Conservation (phyloP, 2,797 vertebrate genomes). For the Cirrhinus molitorella region DNA sequence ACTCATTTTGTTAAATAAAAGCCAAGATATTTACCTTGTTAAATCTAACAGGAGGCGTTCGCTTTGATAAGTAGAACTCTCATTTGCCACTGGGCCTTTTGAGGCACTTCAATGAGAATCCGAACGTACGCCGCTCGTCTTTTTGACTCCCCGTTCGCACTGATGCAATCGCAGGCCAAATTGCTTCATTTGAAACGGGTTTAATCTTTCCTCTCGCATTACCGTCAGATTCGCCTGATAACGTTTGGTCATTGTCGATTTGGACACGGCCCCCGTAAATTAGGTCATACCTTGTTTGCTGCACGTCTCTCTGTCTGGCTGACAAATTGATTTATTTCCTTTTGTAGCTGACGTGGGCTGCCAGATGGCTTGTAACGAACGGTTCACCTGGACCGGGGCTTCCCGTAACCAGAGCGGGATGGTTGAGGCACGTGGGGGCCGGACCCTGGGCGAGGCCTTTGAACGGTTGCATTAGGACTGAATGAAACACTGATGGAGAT, state of each 20-base stretch:
- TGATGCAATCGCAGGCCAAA: slow-evolving; percentile 27
- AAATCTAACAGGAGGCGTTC: slow-evolving; percentile 23
- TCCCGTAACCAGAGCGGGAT: slow-evolving; percentile 9
- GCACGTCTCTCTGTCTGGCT: slow-evolving; percentile 49
- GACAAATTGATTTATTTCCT: slow-evolving; percentile 58
- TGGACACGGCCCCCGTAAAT: slow-evolving; percentile 48
- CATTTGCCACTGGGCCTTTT: not conserved
- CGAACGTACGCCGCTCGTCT: not conserved
- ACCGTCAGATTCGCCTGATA: slow-evolving; percentile 49
- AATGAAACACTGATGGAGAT: slow-evolving; percentile 39
- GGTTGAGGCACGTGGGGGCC: slow-evolving; percentile 3
- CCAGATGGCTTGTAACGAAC: slow-evolving; percentile 44
- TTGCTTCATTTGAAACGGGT: slow-evolving; percentile 44
- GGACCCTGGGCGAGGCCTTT: slow-evolving; percentile 13
- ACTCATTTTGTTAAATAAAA: slow-evolving; percentile 41
- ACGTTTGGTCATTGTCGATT: slow-evolving; percentile 47
- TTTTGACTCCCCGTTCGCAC: not conserved
- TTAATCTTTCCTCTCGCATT: slow-evolving; percentile 48
- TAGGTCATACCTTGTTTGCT: slow-evolving; percentile 50
- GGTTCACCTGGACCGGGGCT: slow-evolving; percentile 35
- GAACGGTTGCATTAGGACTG: slow-evolving; percentile 26
- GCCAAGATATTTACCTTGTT: slow-evolving; percentile 26
- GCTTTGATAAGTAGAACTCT: slow-evolving; percentile 35
- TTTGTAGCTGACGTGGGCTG: slow-evolving; percentile 41
- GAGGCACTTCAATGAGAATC: slow-evolving; percentile 29